Base-by-base conservation (phyloP, 2,888 invertebrate genomes). In the Ennomos erosarius region DNA sequence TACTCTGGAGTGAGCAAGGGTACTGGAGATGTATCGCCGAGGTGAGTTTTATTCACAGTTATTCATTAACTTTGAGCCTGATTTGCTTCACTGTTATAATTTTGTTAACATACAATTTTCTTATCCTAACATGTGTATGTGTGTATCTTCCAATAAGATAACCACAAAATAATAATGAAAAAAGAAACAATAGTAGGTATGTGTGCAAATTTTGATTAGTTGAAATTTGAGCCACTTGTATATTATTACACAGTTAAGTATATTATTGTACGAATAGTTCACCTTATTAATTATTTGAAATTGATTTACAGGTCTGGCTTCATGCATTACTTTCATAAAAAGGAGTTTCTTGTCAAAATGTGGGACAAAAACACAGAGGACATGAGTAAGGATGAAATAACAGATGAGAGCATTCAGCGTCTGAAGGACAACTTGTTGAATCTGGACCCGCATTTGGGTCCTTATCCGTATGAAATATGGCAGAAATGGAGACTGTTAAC, bases 381-480 rank as follows among this genome's bases (percentile, higher is more conserved):
- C 76, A 92, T 98, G 11, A 92, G 95, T 65, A 88, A 87, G 6
- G 94, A 94, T 78, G 94, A 93, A 67, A 93, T 96, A 6, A 90
- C 93, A 11, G 95, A 95, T 43, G 94, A 95, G 61, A 95, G 95
- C 68, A 82, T 96, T 8, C 88, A 95, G 59, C 86, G 94, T 39
- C 93, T 97, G 16, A 94, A 94, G 78, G 91, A 93, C 12, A 97
- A 97, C 82, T 82, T 97, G 48, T 88, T 93, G 57, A 94, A 95
- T 51, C 81, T 98, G 62, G 98, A 98, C 79, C 90, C 93, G 61
- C 96, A 94, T 82, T 91, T 99, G 48, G 99, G 97, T 10, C 95
- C 97, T 0, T 99, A 99, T 87, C 99, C 99, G 0, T 98, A 96
- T 85, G 97, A 98, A 64, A 95, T 95, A 69, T 96, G 96, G 90